These are phyloP conservation scores for Patella depressa DNA, from an alignment of 2,888 invertebrate genomes.

Conservation along the genomic window DNA sequence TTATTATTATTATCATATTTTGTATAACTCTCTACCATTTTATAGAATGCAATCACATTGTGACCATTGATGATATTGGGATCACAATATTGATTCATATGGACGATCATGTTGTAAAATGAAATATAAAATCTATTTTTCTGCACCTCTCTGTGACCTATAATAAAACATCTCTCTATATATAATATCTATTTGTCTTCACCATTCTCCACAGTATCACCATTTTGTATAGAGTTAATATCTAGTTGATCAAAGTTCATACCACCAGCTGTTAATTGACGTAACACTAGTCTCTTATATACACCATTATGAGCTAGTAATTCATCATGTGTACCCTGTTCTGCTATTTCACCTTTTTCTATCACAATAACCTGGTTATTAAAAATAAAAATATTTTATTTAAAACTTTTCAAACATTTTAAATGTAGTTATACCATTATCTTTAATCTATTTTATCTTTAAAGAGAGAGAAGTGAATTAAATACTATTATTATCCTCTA, in stretches of 20 bases:
- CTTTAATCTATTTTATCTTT: neutral
- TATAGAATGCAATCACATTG: too few species aligned
- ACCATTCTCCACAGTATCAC: neutral
- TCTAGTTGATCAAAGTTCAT: slow-evolving; percentile 10
- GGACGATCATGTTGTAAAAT: too few species aligned
- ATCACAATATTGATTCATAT: too few species aligned
- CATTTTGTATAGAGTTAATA: neutral
- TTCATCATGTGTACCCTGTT: slow-evolving; percentile 66
- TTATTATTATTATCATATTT: too few species aligned
- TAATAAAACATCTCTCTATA: too few species aligned
- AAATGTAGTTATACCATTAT: neutral
- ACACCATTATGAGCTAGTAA: slow-evolving; percentile 61
- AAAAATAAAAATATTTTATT: neutral
- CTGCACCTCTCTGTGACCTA: too few species aligned
- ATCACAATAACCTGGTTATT: slow-evolving; percentile 65
- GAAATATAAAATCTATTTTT: too few species aligned
- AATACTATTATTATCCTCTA: too few species aligned
- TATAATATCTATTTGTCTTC: neutral
- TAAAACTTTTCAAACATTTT: neutral
- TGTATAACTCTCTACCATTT: too few species aligned
- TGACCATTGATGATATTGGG: too few species aligned
- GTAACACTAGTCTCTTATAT: slow-evolving; percentile 64
- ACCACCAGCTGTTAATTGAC: slow-evolving; percentile 61
- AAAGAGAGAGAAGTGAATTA: neutral
- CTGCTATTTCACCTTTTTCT: slow-evolving; percentile 66